Conservation (phyloP, 2,888 invertebrate species). For the Crioceris asparagi region DNA sequence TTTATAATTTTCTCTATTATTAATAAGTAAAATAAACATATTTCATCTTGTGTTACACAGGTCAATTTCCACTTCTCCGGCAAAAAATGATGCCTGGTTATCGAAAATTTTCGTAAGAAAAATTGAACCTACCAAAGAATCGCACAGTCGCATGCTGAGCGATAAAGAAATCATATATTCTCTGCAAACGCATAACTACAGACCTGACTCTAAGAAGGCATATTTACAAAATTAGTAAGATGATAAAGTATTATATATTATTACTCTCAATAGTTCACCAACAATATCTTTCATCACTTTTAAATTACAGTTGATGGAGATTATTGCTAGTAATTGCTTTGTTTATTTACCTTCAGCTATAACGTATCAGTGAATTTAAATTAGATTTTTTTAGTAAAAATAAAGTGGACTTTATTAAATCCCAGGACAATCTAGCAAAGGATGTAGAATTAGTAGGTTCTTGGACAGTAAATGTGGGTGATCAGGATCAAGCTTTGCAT, state of each 20-base stretch:
- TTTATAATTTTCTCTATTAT: background rate
- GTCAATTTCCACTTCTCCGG: conserved; percentile 32
- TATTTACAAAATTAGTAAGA: conserved; percentile 89
- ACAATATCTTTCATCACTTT: no score
- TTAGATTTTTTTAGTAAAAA: conserved; percentile 50
- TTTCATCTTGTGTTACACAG: conserved; percentile 18
- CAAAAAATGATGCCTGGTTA: conserved; percentile 66
- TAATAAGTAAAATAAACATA: background rate
- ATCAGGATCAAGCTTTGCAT: conserved; percentile 95
- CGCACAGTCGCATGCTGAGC: conserved; percentile 93
- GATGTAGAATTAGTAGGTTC: conserved; percentile 86
- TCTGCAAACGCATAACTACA: conserved; percentile 88
- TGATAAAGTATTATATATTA: no score
- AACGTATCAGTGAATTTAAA: background rate
- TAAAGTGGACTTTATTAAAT: conserved; percentile 64
- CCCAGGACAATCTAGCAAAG: conserved; percentile 51
- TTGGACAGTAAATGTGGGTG: conserved; percentile 93
- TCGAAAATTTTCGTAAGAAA: conserved; percentile 81
- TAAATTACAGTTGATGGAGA: no score
- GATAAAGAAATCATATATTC: conserved; percentile 95
- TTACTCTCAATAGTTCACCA: no score
- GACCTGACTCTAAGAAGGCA: conserved; percentile 75
- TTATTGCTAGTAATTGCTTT: no score
- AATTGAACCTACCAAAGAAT: conserved; percentile 90
- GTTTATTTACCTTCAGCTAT: background rate